Evolutionary conservation across 2,113 vertebrate genomes (phyloP).

Genomic region (Gila orcuttii): DNA sequence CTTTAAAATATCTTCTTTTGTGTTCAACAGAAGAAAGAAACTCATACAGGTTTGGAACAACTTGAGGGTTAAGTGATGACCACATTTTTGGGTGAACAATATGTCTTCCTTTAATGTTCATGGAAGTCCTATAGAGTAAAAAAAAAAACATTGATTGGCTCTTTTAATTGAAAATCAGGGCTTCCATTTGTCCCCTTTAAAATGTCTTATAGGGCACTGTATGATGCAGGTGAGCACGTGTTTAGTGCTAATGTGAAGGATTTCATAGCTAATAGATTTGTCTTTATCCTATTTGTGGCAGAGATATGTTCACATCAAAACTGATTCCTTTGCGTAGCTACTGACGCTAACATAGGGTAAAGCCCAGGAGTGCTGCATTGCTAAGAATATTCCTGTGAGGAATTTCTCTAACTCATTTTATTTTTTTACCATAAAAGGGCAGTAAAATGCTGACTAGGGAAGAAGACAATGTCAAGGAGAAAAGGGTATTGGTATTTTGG

Average conservation of each 20-base stretch:
- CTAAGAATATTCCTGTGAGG: constrained; percentile 58
- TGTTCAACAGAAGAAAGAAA: too few relatives aligned
- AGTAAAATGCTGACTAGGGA: constrained; percentile 89
- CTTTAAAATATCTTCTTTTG: too few relatives aligned
- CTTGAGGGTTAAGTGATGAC: too few relatives aligned
- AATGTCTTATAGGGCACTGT: not conserved
- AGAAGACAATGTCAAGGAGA: constrained; percentile 93
- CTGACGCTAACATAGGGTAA: constrained; percentile 21
- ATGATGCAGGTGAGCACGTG: not conserved
- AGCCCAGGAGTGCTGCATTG: constrained; percentile 48
- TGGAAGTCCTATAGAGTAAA: not conserved
- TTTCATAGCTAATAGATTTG: not conserved
- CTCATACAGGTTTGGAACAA: too few relatives aligned
- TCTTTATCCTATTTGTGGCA: not conserved
- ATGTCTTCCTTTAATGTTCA: not conserved
- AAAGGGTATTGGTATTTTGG: constrained; percentile 95
- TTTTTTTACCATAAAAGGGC: constrained; percentile 86
- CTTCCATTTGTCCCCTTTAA: not conserved
- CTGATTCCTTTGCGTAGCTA: not conserved
- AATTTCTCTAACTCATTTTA: constrained; percentile 61
- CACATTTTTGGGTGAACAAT: too few relatives aligned
- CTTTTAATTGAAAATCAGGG: not conserved
- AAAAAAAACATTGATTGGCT: not conserved
- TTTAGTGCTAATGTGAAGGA: constrained; percentile 8
- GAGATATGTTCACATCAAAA: constrained; percentile 18